phyloP scores from a whole-genome alignment of 2,113 vertebrate genomes.

The Empidonax traillii region DNA sequence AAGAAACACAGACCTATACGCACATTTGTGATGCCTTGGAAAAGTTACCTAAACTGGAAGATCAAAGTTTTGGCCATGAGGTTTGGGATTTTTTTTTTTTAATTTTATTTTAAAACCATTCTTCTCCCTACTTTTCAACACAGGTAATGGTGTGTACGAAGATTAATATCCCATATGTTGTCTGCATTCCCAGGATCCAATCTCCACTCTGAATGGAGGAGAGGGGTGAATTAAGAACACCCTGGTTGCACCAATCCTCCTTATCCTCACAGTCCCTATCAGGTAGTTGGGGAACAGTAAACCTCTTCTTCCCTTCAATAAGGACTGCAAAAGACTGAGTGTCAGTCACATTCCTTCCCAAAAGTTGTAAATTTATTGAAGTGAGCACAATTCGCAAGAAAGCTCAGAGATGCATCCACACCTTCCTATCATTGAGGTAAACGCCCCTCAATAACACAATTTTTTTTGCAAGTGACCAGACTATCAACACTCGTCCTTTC shows the following conservation, averaged over 20 bases:
- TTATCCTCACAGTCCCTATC: not conserved
- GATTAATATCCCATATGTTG: not conserved
- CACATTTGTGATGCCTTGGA: not conserved
- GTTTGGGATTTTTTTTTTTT: not conserved
- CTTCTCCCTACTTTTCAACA: not conserved
- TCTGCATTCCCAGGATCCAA: not conserved
- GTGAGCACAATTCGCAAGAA: not conserved
- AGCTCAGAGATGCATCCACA: not conserved
- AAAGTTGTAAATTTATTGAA: not conserved
- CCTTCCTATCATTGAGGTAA: not conserved
- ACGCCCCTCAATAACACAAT: rapidly evolving
- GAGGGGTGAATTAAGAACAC: not conserved
- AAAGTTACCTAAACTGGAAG: not conserved
- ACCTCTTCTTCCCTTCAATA: not conserved
- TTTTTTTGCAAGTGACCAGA: not conserved
- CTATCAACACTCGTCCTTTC: not conserved
- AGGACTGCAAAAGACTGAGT: not conserved
- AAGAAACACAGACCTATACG: not conserved
- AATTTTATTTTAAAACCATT: not conserved
- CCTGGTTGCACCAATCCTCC: not conserved
- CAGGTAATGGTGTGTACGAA: not conserved
- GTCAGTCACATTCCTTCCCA: not conserved
- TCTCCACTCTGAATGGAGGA: not conserved
- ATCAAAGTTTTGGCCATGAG: not conserved
- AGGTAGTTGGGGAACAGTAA: not conserved